Conservation (phyloP, 2,888 invertebrate genomes). For the Lepidocyrtoides sp. region DNA sequence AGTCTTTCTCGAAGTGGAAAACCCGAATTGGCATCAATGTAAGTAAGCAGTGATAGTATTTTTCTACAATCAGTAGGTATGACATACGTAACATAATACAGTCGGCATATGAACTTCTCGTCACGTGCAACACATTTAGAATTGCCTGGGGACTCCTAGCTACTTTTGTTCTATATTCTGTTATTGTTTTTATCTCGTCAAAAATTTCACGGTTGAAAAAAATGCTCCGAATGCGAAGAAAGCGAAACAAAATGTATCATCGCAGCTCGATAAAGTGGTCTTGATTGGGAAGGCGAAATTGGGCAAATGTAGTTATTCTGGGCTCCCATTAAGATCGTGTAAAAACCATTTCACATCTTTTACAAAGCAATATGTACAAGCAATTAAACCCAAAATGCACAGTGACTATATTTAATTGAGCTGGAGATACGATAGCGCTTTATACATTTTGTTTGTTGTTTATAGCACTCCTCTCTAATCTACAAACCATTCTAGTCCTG, state of each 20-base stretch:
- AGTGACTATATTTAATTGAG: background rate
- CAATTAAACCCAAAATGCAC: background rate
- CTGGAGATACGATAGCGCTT: background rate
- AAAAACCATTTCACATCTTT: background rate
- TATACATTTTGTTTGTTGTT: too few relatives aligned
- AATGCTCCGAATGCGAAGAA: background rate
- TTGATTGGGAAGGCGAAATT: background rate
- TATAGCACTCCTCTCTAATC: background rate
- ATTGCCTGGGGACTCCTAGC: too few relatives aligned
- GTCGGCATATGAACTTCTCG: too few relatives aligned
- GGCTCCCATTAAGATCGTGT: too few relatives aligned
- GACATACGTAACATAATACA: too few relatives aligned
- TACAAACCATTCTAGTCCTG: too few relatives aligned
- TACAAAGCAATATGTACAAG: background rate
- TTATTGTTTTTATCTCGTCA: background rate
- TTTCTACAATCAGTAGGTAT: background rate
- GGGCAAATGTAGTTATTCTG: too few relatives aligned
- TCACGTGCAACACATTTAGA: too few relatives aligned
- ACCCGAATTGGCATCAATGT: background rate
- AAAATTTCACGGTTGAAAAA: background rate
- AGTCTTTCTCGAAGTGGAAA: background rate
- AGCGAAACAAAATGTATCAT: background rate
- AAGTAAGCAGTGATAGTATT: background rate
- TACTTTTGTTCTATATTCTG: too few relatives aligned
- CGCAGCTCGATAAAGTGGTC: background rate